These are phyloP conservation scores for Meghimatium bilineatum DNA, from an alignment of 2,888 invertebrate species.

Conservation along the genomic window DNA sequence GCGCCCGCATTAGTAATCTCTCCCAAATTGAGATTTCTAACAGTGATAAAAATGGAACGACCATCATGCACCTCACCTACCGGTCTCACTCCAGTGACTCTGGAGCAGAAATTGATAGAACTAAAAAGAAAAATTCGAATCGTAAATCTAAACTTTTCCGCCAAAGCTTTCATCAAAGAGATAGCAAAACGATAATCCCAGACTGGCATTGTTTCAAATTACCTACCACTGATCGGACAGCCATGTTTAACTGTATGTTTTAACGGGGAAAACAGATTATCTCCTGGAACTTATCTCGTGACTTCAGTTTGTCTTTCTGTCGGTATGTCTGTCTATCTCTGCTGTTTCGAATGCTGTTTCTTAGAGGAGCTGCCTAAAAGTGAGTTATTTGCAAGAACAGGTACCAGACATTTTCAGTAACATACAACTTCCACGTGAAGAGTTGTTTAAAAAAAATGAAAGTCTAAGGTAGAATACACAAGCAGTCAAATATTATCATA, in stretches of 20 bases:
- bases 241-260: constrained; percentile 11
- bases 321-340: not conserved
- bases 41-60: not conserved
- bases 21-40: not conserved
- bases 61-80: not conserved
- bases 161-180: constrained; percentile 20
- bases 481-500: no score
- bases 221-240: constrained; percentile 33
- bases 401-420: not conserved
- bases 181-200: constrained; percentile 41
- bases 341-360: not conserved
- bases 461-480: no score
- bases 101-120: not conserved
- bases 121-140: not conserved
- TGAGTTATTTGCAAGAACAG: not conserved
- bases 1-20: not conserved
- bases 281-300: constrained; percentile 10
- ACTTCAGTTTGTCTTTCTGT: not conserved
- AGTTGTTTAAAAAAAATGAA: not conserved
- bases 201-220: constrained; percentile 41
- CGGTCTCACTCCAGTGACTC: not conserved
- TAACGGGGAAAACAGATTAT: constrained; percentile 26
- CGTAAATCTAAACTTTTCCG: constrained; percentile 24
- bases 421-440: not conserved
- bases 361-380: not conserved